These are phyloP conservation scores for Hyaena hyaena DNA, from an alignment of 2,113 vertebrate species.

Conservation along the genomic window DNA sequence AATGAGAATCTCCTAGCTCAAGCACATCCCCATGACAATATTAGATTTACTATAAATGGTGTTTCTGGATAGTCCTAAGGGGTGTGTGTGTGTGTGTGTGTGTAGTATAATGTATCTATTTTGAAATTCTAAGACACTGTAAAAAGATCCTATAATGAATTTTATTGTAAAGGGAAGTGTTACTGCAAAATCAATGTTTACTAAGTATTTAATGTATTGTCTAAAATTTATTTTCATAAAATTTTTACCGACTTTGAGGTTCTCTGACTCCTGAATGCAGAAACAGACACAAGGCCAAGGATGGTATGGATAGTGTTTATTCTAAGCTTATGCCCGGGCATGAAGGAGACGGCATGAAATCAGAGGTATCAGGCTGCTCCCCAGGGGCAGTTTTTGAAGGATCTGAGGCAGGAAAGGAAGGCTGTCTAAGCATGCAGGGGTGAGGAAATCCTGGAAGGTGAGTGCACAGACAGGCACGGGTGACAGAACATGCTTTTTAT, in stretches of 20 bases:
- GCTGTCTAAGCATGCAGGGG: not conserved
- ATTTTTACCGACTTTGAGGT: not conserved
- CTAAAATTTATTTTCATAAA: not conserved
- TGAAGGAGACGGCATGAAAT: not conserved
- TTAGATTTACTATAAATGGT: not conserved
- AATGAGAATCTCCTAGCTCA: not conserved
- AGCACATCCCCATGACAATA: not conserved
- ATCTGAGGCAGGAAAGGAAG: not conserved
- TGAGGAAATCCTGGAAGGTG: not conserved
- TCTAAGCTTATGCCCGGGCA: not conserved
- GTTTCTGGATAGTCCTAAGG: not conserved
- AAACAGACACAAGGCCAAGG: not conserved
- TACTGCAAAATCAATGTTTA: not conserved
- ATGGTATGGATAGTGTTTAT: not conserved
- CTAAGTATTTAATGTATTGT: not conserved
- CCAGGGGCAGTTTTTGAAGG: not conserved
- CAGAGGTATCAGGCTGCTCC: not conserved
- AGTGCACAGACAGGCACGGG: not conserved
- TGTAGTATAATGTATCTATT: not conserved
- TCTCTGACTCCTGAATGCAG: not conserved
- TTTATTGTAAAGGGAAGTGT: not conserved
- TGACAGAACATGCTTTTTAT: not conserved
- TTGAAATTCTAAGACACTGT: conserved; percentile 10
- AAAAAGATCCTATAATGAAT: conserved; percentile 16
- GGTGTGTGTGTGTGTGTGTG: not conserved